phyloP scores from a whole-genome alignment of 2,888 invertebrate species.

The Drosophila maculinotata region DNA sequence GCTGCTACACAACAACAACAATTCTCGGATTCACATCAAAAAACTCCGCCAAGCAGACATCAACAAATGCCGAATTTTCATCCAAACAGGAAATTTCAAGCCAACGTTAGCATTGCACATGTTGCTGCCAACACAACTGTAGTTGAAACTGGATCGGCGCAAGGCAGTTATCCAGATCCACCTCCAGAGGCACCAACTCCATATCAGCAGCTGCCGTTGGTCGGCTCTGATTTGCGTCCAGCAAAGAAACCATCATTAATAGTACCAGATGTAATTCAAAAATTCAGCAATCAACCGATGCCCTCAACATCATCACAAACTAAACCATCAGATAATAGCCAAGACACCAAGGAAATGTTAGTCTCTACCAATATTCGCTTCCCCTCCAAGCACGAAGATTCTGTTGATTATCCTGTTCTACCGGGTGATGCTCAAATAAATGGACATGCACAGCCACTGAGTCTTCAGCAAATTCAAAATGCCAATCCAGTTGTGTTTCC shows the following conservation, averaged over 20 bases:
- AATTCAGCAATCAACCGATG: conserved; percentile 9
- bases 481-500: conserved; percentile 83
- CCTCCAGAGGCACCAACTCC: conserved; percentile 79
- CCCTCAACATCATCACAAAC: conserved; percentile 8
- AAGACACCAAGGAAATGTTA: conserved; percentile 82
- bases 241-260: conserved; percentile 35
- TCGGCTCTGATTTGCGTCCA: conserved; percentile 58
- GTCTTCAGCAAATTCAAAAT: conserved; percentile 81
- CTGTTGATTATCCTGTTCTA: conserved; percentile 62
- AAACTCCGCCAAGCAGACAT: conserved; percentile 25
- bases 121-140: neutral
- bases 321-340: conserved; percentile 30
- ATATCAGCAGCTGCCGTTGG: conserved; percentile 78
- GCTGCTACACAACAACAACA: conserved; percentile 19
- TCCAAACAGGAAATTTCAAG: too few relatives aligned
- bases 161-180: conserved; percentile 43
- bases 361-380: conserved; percentile 84
- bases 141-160: conserved; percentile 7
- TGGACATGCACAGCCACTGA: conserved; percentile 84
- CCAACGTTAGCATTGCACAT: conserved; percentile 52
- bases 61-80: conserved; percentile 68
- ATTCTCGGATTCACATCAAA: conserved; percentile 21
- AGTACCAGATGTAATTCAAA: neutral
- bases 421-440: conserved; percentile 78
- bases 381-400: conserved; percentile 79